Base-by-base conservation (phyloP, 2,888 invertebrate species). In the Lasioglossum malachurum region DNA sequence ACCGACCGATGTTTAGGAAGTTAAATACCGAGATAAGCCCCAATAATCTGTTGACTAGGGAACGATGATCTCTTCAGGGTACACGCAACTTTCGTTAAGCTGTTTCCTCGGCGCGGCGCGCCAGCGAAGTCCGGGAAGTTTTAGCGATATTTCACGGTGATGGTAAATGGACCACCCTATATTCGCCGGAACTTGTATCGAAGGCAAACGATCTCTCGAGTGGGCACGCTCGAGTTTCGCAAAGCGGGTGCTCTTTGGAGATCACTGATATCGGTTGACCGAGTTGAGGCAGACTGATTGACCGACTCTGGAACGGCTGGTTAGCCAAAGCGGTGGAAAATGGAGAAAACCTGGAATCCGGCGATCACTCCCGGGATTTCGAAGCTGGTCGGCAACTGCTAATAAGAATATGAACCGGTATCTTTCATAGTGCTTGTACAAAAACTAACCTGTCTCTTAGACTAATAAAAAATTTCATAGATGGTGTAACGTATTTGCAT, bases 231-330 rank as follows among this genome's bases (percentile, higher is more conserved):
- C 72, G 82, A 86, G 86, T 86, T 86, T 86, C 83, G 86, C 87
- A 87, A 86, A 87, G 83, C 82, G 75, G 69, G 67, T 14, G 49
- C 87, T 80, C 87, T 80, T 83, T 78, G 72, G 72, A 78, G 87
- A 87, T 87, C 84, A 72, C 60, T 76, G 87, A 83, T 87, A 87
- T 87, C 80, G 80, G 86, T 78, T 77, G 80, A 83, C 86, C 84
- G 78, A 80, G 78, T 84, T 78, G 86, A 75, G 80, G 64, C 75
- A 69, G 35, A 75, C 83, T 77, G 86, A 83, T 86, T 72, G 83
- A 80, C 86, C 83, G 72, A 80, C 60, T 76, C 79, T 38, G 79
- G 57, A 86, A 71, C 75, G 71, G 77, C 67, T 80, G 87, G 74
- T 74, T 77, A 73, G 75, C 69, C 83, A 87, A 83, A 83, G 83